phyloP scores from a whole-genome alignment of 64 coral and sea anemone genomes.

The Platygyra sinensis region DNA sequence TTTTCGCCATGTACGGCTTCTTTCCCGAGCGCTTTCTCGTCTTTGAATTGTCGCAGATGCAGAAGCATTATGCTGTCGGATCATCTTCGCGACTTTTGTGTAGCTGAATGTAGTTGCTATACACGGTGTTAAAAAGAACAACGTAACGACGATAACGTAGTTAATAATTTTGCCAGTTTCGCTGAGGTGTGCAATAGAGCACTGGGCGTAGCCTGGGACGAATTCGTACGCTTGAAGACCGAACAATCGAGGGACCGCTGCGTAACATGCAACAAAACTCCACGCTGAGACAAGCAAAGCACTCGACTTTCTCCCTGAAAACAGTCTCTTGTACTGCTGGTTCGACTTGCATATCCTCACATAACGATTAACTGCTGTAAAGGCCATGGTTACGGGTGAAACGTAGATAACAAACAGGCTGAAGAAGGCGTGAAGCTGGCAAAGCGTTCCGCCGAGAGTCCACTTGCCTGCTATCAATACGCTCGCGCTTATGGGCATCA shows the following conservation, averaged over 20 bases:
- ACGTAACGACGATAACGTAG: slow-evolving; percentile 3
- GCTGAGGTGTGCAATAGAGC: slow-evolving; percentile 37
- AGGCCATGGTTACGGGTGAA: slow-evolving; percentile 18
- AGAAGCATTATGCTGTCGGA: slow-evolving; percentile 4
- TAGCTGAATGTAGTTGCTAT: slow-evolving; percentile 13
- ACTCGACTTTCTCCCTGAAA: neutral
- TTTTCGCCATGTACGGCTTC: too few relatives aligned
- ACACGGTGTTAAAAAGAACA: slow-evolving; percentile 15
- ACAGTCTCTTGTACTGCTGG: slow-evolving; percentile 8
- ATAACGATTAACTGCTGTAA: slow-evolving; percentile 21
- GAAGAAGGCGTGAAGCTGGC: slow-evolving; percentile 42
- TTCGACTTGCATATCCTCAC: slow-evolving; percentile 36
- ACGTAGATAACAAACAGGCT: slow-evolving; percentile 41
- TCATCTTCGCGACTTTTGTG: slow-evolving; percentile 25
- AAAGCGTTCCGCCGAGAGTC: neutral
- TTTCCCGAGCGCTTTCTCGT: too few relatives aligned
- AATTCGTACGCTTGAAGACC: slow-evolving; percentile 24
- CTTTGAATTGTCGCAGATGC: neutral
- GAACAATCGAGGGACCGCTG: neutral
- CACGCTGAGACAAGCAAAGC: neutral
- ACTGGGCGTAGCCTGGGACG: slow-evolving; percentile 26
- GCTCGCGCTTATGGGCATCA: slow-evolving; percentile 17
- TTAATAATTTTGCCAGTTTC: slow-evolving; percentile 35
- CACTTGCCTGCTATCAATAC: neutral
- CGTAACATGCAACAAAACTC: slow-evolving; percentile 16